Evolutionary conservation across 92 coral and sea anemone genomes (phyloP).

Genomic region (Metridium senile): DNA sequence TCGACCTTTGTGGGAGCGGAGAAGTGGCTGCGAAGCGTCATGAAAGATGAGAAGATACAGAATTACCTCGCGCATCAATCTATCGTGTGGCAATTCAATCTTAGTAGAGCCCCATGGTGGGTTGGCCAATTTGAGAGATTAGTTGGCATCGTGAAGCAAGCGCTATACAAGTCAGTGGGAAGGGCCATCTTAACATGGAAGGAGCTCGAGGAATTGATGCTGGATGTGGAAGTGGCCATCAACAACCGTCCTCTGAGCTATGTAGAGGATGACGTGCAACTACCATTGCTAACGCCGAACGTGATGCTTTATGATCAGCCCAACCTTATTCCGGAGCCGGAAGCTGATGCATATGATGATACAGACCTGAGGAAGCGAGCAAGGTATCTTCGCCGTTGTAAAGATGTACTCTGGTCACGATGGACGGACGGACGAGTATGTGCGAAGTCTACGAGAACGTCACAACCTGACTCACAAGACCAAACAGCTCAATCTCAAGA

Average conservation of each 20-base stretch:
- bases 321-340: constrained; percentile 21
- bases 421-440: constrained; percentile 38
- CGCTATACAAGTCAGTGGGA: constrained; percentile 32
- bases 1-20: constrained; percentile 38
- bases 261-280: constrained; percentile 36
- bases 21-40: constrained; percentile 35
- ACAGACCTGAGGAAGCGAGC: constrained; percentile 30
- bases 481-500: constrained; percentile 6
- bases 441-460: constrained; percentile 28
- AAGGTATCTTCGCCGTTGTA: constrained; percentile 31
- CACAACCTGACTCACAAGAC: constrained; percentile 30
- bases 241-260: constrained; percentile 22
- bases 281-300: constrained; percentile 36
- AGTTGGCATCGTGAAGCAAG: constrained; percentile 20
- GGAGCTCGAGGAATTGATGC: constrained; percentile 27
- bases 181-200: constrained; percentile 12
- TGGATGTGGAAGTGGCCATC: constrained; percentile 19
- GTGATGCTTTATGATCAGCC: constrained; percentile 28
- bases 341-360: constrained; percentile 15
- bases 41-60: constrained; percentile 61
- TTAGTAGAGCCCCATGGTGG: constrained; percentile 67
- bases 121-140: constrained; percentile 40
- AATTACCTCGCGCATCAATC: constrained; percentile 32
- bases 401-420: constrained; percentile 37
- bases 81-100: constrained; percentile 59